Evolutionary conservation across 53 echinoderm and acorn worm genomes (phyloP).

Genomic region (Arbacia lixula): DNA sequence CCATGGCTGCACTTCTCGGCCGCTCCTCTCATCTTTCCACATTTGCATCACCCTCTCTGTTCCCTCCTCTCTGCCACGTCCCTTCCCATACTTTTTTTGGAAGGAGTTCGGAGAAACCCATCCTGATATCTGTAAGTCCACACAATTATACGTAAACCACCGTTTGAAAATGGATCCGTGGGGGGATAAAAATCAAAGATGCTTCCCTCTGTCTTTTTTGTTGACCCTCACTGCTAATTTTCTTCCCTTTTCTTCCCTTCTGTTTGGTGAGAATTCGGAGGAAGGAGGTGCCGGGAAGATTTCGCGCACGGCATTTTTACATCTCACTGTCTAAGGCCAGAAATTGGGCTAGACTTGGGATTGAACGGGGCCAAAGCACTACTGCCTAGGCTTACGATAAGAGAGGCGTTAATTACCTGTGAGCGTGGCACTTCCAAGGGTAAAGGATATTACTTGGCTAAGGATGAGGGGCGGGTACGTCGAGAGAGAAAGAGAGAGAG

Average conservation of each 20-base stretch:
- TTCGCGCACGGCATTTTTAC: too few species aligned
- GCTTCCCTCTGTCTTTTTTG: neutral
- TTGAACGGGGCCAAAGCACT: too few species aligned
- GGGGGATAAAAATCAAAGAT: neutral
- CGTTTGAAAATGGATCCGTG: constrained; percentile 33
- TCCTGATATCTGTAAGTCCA: too few species aligned
- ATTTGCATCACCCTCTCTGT: neutral
- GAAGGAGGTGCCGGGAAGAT: too few species aligned
- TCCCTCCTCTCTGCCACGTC: neutral
- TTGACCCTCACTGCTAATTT: neutral
- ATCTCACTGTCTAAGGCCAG: too few species aligned
- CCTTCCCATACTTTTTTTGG: neutral
- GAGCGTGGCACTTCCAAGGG: too few species aligned
- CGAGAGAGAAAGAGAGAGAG: neutral
- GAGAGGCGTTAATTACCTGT: too few species aligned
- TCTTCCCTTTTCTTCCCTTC: neutral
- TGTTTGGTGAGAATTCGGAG: neutral
- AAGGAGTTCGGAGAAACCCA: too few species aligned
- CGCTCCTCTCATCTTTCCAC: constrained; percentile 11
- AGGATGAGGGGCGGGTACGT: neutral
- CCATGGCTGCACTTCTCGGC: constrained; percentile 27
- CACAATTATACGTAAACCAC: constrained; percentile 51
- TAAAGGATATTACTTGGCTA: too few species aligned
- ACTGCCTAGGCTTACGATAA: too few species aligned
- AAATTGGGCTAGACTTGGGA: too few species aligned